Evolutionary conservation across 1,140 invertebrate genomes (phyloP), one percentile per base, ranked within the genome.

Genomic region (Leptopilina boulardi): DNA sequence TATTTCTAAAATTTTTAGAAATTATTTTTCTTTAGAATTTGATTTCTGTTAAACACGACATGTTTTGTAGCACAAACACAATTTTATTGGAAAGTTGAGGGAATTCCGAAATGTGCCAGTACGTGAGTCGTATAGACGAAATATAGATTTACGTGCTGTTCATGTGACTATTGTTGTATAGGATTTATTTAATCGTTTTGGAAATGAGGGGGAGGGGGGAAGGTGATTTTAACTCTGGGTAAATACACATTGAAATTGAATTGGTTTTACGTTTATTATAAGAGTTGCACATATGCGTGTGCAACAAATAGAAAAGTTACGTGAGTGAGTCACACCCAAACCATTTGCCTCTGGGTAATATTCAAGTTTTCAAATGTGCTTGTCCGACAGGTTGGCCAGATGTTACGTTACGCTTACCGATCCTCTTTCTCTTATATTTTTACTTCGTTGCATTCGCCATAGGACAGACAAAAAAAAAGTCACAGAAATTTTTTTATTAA

Each of bases 301-400:
- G 2, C 21, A 59, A 13, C 23, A 26, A 26, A 26, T 26, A 59
- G 56, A 26, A 59, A 26, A 59, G 38, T 72, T 71, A 21, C 38
- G 11, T 76, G 18, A 41, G 34, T 82, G 80, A 82, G 30, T 80
- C 79, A 82, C 23, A 51, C 34, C 23, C 54, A 56, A 26, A 15
- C 8, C 23, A 59, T 59, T 59, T 59, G 56, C 56, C 21, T 59
- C 56, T 11, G n/a, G 72, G 66, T 76, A 54, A 76, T 73, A 76
- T 70, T 47, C 71, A 76, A 81, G 44, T 77, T 80, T 76, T 80
- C 74, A 76, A 18, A 34, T 44, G 56, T 66, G 78, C 66, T 73
- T 51, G 30, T 47, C 54, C 34, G 80, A 70, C 78, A 76, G 54
- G 42, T 38, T 66, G 77, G 70, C 77, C 80, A 74, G 78, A 82